Base-by-base conservation (phyloP, 2,888 invertebrate species). In the Andrena praecox region DNA sequence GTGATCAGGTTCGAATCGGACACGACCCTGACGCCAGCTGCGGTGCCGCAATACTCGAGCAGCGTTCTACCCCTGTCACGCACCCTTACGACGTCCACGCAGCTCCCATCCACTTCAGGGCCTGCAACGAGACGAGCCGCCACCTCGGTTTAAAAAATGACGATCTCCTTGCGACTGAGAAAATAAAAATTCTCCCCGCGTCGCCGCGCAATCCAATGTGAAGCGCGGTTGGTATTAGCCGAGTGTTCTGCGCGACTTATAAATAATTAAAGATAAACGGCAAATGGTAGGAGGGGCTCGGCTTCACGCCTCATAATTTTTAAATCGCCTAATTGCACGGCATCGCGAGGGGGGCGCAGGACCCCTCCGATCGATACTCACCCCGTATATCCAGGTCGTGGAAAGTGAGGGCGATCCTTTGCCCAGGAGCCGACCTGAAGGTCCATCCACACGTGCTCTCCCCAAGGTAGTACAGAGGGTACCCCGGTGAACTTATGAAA, bases 401-500 rank as follows among this genome's bases (percentile, higher is more conserved):
- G 48, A 97, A 93, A 0, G 96, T 96, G 68, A 97, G 92, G 84
- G 95, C 94, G 73, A 97, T 95, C 89, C 94, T 95, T 91, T 97
- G 96, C 77, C 96, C 96, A 0, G 95, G 95, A 63, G 95, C 94
- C 1, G 96, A 96, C 62, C 94, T 94, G 74, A 97, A 95, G 80
- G 95, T 95, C 97, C 97, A 97, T 54, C 95, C 95, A 92, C 97
- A 97, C 86, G 95, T 93, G 91, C 92, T 93, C 54, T 95, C 95
- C 0, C 96, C 97, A 16, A 96, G 95, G 91, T 97, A 97, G 94
- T 95, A 97, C 87, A 96, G 95, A 0, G 97, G 97, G 93, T 97
- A 97, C 7, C 97, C 97, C 0, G 97, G 97, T 1, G 93, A 92
- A 80, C 94, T 94, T 20, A 93, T 90, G 70, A 93, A 93, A 48